These are phyloP conservation scores for Cochlearius cochlearius DNA, from an alignment of 2,113 vertebrate genomes.

Conservation along the genomic window DNA sequence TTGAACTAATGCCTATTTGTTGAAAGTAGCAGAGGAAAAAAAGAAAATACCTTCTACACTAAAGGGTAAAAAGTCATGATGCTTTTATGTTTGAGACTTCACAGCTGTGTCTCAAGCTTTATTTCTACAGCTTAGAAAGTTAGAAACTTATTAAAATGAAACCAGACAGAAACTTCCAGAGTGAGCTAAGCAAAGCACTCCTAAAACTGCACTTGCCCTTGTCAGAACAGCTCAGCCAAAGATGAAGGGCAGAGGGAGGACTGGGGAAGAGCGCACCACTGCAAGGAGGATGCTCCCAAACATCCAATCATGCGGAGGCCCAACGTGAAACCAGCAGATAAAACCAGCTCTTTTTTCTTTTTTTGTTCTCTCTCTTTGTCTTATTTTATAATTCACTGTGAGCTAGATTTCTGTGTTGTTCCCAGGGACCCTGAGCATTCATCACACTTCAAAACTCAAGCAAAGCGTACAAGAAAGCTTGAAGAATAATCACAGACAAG, in stretches of 20 bases:
- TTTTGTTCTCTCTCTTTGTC: not conserved
- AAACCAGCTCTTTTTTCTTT: not conserved
- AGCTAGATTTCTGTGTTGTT: not conserved
- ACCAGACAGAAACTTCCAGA: not conserved
- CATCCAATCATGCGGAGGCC: not conserved
- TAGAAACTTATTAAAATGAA: not conserved
- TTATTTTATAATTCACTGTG: not conserved
- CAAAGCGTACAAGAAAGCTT: not conserved
- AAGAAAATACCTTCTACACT: not conserved
- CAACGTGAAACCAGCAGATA: not conserved
- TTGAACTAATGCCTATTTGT: not conserved
- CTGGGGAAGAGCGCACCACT: not conserved
- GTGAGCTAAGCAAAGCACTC: not conserved
- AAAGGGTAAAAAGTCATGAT: not conserved
- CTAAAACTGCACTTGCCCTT: not conserved
- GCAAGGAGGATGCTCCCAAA: not conserved
- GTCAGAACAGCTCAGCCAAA: not conserved
- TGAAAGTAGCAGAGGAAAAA: not conserved
- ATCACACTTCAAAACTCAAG: not conserved
- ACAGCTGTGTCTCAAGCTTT: not conserved
- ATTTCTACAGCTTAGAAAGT: not conserved
- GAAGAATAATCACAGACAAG: not conserved
- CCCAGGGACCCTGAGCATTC: not conserved
- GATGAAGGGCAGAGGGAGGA: not conserved
- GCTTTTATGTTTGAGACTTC: not conserved